Evolutionary conservation across 2,888 invertebrate genomes (phyloP).

Genomic region (Pollenia griseotomentosa): DNA sequence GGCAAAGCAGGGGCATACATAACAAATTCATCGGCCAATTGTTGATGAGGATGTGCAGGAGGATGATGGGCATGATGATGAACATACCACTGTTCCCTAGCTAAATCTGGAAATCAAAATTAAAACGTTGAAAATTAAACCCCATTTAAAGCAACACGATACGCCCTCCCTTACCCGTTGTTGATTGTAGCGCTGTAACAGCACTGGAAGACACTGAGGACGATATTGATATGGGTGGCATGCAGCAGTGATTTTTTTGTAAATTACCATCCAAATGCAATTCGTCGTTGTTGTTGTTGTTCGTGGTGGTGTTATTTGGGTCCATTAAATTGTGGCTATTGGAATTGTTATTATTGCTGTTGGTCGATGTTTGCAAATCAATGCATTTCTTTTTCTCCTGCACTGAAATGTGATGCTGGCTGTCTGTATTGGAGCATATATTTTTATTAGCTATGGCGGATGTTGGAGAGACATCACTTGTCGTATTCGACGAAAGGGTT

Average conservation of each 20-base stretch:
- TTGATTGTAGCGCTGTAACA: slow-evolving; percentile 63
- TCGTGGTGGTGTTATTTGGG: slow-evolving; percentile 8
- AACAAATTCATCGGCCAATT: slow-evolving; percentile 81
- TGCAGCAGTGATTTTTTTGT: slow-evolving; percentile 78
- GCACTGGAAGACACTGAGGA: slow-evolving; percentile 69
- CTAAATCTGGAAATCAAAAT: slow-evolving; percentile 74
- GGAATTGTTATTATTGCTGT: slow-evolving; percentile 73
- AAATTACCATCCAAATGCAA: slow-evolving; percentile 67
- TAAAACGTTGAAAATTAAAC: background rate
- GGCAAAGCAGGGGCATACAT: slow-evolving; percentile 80
- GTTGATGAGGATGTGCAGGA: slow-evolving; percentile 79
- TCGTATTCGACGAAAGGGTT: slow-evolving; percentile 70
- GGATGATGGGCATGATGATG: slow-evolving; percentile 76
- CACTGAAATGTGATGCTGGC: slow-evolving; percentile 59
- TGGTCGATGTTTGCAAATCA: slow-evolving; percentile 78
- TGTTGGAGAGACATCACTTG: slow-evolving; percentile 71
- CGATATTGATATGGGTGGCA: slow-evolving; percentile 73
- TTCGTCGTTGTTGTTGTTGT: slow-evolving; percentile 37
- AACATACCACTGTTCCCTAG: slow-evolving; percentile 78
- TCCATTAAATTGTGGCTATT: slow-evolving; percentile 57
- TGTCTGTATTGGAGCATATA: slow-evolving; percentile 74
- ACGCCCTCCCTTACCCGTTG: slow-evolving; percentile 52
- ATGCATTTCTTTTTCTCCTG: slow-evolving; percentile 80
- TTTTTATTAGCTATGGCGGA: slow-evolving; percentile 74
- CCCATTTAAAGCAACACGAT: background rate